phyloP scores from a whole-genome alignment of 2,797 vertebrate genomes.

The Falco rusticolus region DNA sequence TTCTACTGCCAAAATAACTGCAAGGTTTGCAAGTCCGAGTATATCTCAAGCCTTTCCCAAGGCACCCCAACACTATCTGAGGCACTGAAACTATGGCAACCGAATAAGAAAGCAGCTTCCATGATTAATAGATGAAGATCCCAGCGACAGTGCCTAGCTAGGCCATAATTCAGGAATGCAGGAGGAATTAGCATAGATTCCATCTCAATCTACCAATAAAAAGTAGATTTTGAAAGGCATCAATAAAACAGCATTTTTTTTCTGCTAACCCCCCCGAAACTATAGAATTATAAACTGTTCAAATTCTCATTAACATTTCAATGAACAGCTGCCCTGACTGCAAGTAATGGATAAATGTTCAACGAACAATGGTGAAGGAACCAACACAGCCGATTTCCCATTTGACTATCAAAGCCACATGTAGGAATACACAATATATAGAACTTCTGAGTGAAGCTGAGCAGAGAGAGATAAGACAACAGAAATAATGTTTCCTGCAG shows the following conservation, averaged over 20 bases:
- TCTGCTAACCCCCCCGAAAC: not conserved
- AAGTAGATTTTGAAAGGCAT: conserved; percentile 48
- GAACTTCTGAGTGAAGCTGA: conserved; percentile 44
- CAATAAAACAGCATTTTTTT: conserved; percentile 7
- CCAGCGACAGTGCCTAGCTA: conserved; percentile 85
- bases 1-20: conserved; percentile 78
- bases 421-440: conserved; percentile 1
- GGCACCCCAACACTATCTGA: conserved; percentile 93
- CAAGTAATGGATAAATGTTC: conserved; percentile 37
- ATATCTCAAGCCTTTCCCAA: conserved; percentile 85
- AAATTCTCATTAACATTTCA: conserved; percentile 52
- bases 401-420: conserved; percentile 11
- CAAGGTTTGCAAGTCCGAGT: conserved; percentile 79
- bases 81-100: conserved; percentile 99
- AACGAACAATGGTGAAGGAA: conserved; percentile 35
- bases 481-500: not conserved
- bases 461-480: not conserved
- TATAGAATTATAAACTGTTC: conserved; percentile 18
- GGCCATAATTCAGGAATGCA: conserved; percentile 80
- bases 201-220: conserved; percentile 67
- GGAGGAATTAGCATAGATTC: conserved; percentile 76
- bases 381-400: conserved; percentile 8
- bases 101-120: conserved; percentile 94
- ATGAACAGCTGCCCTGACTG: conserved; percentile 27
- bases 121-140: conserved; percentile 99